phyloP scores from a whole-genome alignment of 2,888 invertebrate genomes.

The Hyposoter dolosus region DNA sequence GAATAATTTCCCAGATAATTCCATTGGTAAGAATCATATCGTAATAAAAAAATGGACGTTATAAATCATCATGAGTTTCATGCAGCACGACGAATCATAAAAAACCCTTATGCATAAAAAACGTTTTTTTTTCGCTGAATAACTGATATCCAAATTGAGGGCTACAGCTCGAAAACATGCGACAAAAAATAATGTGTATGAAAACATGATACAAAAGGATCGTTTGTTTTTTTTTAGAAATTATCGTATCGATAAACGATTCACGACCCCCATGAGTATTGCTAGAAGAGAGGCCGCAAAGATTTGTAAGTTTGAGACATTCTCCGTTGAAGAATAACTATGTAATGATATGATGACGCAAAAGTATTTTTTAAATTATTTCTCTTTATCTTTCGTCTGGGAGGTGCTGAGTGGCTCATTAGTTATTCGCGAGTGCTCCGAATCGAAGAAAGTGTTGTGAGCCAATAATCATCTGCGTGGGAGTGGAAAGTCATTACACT shows the following conservation, averaged over 20 bases:
- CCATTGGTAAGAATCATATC: constrained; percentile 35
- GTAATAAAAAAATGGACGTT: constrained; percentile 52
- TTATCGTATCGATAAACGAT: constrained; percentile 13
- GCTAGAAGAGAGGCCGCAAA: background rate
- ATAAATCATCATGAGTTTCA: constrained; percentile 62
- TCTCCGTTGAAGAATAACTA: constrained; percentile 35
- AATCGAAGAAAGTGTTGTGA: background rate
- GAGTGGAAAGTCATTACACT: background rate
- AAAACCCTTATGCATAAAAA: constrained; percentile 60
- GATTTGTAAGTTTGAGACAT: constrained; percentile 2
- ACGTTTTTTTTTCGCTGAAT: constrained; percentile 33
- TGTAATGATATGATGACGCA: constrained; percentile 52
- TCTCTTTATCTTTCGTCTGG: constrained; percentile 50
- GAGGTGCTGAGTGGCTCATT: constrained; percentile 71
- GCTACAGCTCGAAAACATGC: constrained; percentile 62
- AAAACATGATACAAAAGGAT: constrained; percentile 34
- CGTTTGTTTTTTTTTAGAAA: background rate
- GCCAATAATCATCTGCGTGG: constrained; percentile 10
- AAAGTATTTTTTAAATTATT: constrained; percentile 15
- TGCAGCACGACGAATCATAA: constrained; percentile 69
- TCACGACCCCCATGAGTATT: constrained; percentile 24
- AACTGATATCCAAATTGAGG: constrained; percentile 37
- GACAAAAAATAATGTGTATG: constrained; percentile 49
- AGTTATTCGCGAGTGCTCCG: constrained; percentile 17
- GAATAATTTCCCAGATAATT: constrained; percentile 19